Conservation (phyloP, 2,113 vertebrate species). For the Podarcis cretensis region DNA sequence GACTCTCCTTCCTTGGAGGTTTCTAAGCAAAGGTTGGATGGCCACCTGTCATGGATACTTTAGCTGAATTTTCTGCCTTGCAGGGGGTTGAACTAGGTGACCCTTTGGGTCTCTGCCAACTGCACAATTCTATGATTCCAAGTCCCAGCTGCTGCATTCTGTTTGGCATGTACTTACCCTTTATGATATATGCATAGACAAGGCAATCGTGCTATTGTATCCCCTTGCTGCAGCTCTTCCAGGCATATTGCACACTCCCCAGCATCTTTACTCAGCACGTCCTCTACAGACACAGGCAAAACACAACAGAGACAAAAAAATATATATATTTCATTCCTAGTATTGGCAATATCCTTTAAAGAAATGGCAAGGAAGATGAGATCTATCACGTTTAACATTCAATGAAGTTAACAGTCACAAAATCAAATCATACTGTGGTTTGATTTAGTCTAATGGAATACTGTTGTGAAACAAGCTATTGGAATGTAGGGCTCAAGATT, state of each 20-base stretch:
- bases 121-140: not conserved
- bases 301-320: constrained; percentile 39
- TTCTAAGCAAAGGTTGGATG: not conserved
- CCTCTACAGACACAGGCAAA: constrained; percentile 82
- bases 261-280: constrained; percentile 92
- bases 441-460: not conserved
- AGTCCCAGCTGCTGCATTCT: not conserved
- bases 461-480: not conserved
- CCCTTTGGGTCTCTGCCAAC: too few species aligned
- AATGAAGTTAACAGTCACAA: not conserved
- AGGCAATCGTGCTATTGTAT: constrained; percentile 95
- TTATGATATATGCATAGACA: constrained; percentile 98
- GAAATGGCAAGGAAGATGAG: not conserved
- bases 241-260: constrained; percentile 98
- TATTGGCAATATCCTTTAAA: not conserved
- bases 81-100: too few species aligned
- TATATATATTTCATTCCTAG: not conserved
- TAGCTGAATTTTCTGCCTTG: too few species aligned
- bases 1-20: not conserved
- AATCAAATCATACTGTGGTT: not conserved
- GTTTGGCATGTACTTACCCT: constrained; percentile 77
- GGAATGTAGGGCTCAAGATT: not conserved
- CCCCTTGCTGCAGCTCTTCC: constrained; percentile 93
- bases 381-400: not conserved
- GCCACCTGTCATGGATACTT: too few species aligned